Conservation (phyloP, 2,888 invertebrate genomes). For the Plusia festucae region DNA sequence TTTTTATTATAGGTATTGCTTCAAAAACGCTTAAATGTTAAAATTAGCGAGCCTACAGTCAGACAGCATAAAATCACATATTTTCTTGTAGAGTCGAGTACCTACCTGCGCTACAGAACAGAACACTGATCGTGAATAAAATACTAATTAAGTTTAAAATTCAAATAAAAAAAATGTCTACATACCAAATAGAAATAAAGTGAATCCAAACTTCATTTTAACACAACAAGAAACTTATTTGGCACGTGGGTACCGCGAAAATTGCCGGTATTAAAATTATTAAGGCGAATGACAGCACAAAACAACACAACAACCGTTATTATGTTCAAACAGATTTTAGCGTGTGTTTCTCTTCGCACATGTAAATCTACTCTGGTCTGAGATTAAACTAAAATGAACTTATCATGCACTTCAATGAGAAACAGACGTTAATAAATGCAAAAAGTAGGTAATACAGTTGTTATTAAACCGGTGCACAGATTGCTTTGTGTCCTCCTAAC, state of each 20-base stretch:
- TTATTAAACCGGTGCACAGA: slow-evolving; percentile 53
- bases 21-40: too few relatives aligned
- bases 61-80: not conserved
- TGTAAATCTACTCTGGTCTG: slow-evolving; percentile 61
- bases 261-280: slow-evolving; percentile 20
- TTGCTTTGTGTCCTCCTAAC: slow-evolving; percentile 32
- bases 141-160: not conserved
- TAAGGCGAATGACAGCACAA: slow-evolving; percentile 21
- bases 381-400: slow-evolving; percentile 75
- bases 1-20: too few relatives aligned
- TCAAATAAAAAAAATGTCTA: slow-evolving; percentile 17
- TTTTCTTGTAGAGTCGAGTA: too few relatives aligned
- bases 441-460: slow-evolving; percentile 68
- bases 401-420: slow-evolving; percentile 72
- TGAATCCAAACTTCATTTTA: slow-evolving; percentile 58
- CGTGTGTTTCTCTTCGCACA: slow-evolving; percentile 56
- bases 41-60: too few relatives aligned
- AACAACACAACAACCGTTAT: slow-evolving; percentile 35
- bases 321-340: slow-evolving; percentile 36
- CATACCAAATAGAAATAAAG: slow-evolving; percentile 60
- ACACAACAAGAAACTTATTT: slow-evolving; percentile 6
- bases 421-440: slow-evolving; percentile 73
- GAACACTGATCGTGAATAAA: not conserved
- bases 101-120: not conserved
- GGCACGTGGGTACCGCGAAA: slow-evolving; percentile 25